Evolutionary conservation across 2,888 invertebrate genomes (phyloP).

Genomic region (Chironomus tentans): DNA sequence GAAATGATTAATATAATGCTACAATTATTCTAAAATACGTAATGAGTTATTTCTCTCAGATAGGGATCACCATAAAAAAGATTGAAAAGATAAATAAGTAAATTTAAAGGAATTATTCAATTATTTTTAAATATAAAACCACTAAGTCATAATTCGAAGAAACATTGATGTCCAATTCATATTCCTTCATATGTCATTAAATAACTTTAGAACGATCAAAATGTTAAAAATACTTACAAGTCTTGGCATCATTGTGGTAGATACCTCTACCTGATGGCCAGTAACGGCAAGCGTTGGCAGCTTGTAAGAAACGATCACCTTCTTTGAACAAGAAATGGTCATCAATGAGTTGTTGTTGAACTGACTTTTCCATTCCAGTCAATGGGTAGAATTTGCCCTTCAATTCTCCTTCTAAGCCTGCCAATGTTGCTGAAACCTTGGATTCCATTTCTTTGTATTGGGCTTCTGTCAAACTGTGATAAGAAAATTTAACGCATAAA

Average conservation of each 20-base stretch:
- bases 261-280: conserved; percentile 98
- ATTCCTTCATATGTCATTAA: too few relatives aligned
- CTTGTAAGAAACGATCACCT: conserved; percentile 69
- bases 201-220: too few relatives aligned
- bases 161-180: too few relatives aligned
- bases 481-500: neutral
- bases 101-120: too few relatives aligned
- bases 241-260: conserved; percentile 94
- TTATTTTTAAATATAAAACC: too few relatives aligned
- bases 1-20: too few relatives aligned
- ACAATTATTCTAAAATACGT: too few relatives aligned
- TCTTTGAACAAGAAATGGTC: conserved; percentile 99
- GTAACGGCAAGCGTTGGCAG: conserved; percentile 91
- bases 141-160: too few relatives aligned
- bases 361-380: conserved; percentile 92
- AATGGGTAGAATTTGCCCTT: conserved; percentile 93
- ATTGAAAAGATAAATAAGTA: too few relatives aligned
- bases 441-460: conserved; percentile 97
- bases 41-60: too few relatives aligned
- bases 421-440: conserved; percentile 73
- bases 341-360: conserved; percentile 92
- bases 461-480: conserved; percentile 77
- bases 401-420: conserved; percentile 76
- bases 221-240: conserved; percentile 56
- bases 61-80: too few relatives aligned